phyloP scores from a whole-genome alignment of 2,888 invertebrate genomes.

The Onchidella celtica region DNA sequence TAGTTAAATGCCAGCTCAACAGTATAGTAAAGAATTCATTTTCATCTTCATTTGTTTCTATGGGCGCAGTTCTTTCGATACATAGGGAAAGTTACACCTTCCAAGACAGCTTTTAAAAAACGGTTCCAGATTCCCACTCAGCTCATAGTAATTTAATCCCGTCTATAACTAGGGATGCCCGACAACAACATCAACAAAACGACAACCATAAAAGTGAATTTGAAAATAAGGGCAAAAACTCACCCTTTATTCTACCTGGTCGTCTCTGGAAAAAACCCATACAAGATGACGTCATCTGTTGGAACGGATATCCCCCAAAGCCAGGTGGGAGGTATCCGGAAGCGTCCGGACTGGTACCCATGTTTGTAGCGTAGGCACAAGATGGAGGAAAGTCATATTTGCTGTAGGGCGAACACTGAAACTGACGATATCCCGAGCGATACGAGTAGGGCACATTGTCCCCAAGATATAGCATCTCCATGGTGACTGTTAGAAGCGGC shows the following conservation, averaged over 20 bases:
- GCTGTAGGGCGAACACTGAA: slow-evolving; percentile 47
- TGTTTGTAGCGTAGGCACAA: slow-evolving; percentile 50
- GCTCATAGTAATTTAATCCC: too few species aligned
- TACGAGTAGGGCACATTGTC: slow-evolving; percentile 52
- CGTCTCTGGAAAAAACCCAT: slow-evolving; percentile 55
- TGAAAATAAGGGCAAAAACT: too few species aligned
- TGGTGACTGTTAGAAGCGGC: background rate
- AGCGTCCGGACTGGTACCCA: slow-evolving; percentile 12
- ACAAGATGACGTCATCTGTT: slow-evolving; percentile 53
- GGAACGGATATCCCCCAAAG: slow-evolving; percentile 53
- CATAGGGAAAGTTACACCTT: too few species aligned
- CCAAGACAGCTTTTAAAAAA: too few species aligned
- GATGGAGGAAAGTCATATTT: slow-evolving; percentile 55
- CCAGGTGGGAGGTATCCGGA: slow-evolving; percentile 32
- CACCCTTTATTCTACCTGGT: slow-evolving; percentile 53
- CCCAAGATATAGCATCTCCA: slow-evolving; percentile 55
- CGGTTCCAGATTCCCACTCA: too few species aligned
- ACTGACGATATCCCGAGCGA: slow-evolving; percentile 48
- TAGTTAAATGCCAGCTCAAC: too few species aligned
- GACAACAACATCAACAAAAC: too few species aligned
- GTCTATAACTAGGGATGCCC: too few species aligned
- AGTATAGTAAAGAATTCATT: too few species aligned
- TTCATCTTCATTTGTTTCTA: too few species aligned
- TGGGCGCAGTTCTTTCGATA: too few species aligned
- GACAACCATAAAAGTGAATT: too few species aligned